These are phyloP conservation scores for Stenotaenia linearis DNA, from an alignment of 2,888 invertebrate species.

Conservation along the genomic window DNA sequence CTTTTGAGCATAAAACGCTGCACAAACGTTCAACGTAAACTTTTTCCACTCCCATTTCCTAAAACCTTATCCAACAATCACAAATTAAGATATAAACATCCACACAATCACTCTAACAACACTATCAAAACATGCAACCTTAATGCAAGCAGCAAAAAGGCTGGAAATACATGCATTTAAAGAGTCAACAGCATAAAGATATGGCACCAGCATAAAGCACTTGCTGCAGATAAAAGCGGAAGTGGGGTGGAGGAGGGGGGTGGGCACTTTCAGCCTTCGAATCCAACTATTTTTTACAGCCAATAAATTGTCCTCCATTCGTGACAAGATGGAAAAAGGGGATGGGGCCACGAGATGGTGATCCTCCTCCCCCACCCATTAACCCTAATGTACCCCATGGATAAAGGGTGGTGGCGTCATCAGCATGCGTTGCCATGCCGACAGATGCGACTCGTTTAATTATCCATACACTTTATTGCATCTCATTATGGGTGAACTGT, in stretches of 20 bases:
- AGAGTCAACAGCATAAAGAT: slow-evolving; percentile 26
- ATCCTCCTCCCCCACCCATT: neutral
- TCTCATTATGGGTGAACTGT: neutral
- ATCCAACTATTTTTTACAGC: neutral
- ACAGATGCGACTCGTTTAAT: slow-evolving; percentile 16
- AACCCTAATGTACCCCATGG: slow-evolving; percentile 11
- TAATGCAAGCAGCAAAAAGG: neutral
- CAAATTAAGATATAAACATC: too few relatives aligned
- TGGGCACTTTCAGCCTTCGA: neutral
- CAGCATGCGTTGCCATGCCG: neutral
- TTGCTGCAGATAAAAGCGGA: slow-evolving; percentile 11
- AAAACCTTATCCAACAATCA: too few relatives aligned
- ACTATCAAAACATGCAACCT: too few relatives aligned
- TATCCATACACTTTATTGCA: slow-evolving; percentile 6
- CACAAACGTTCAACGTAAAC: too few relatives aligned
- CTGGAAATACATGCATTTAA: neutral
- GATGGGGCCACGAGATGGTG: too few relatives aligned
- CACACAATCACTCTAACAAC: too few relatives aligned
- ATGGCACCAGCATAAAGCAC: neutral
- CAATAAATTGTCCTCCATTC: slow-evolving; percentile 8
- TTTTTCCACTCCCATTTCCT: too few relatives aligned
- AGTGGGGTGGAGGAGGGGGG: neutral
- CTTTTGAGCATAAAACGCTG: too few relatives aligned
- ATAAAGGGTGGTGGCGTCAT: slow-evolving; percentile 1
- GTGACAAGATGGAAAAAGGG: slow-evolving; percentile 1